Evolutionary conservation across 2,888 invertebrate species (phyloP), one percentile per base, ranked within the genome.

Genomic region (Noctua janthina): DNA sequence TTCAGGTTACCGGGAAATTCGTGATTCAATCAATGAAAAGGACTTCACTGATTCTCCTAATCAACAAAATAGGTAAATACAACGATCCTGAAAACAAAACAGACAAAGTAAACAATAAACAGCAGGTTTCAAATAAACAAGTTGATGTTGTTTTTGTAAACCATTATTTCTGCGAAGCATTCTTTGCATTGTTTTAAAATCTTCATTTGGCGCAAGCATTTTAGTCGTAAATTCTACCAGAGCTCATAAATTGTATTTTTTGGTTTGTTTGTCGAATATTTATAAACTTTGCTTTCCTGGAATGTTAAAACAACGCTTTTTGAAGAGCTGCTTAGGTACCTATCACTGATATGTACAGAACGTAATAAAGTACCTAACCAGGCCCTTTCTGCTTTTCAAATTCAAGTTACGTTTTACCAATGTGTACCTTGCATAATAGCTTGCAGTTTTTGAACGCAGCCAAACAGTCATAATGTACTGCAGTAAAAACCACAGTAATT

Each of bases 151-250:
- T 76, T 76, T 73, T 69, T 39, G 23, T 74, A 51, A 74, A 43
- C 62, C 62, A 54, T 35, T 59, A 62, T 64, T 82, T 78, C 56
- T 51, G 29, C 51, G 51, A 56, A 74, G 20, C 46, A 76, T 80
- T 73, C 66, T 66, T 51, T 23, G 54, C 2, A 75, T 76, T 82
- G 39, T 62, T 39, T 66, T n/a, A 62, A 70, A 73, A 77, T 74
- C 43, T 70, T 85, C 15, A n/a, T 80, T 81, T 78, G 3, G 51
- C 74, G 81, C 85, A 68, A 66, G 69, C 51, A 46, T 69, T 68
- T 76, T 62, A 2, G 35, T 66, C 77, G 59, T 84, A 70, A 85
- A 70, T 73, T 77, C 54, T 23, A 71, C 49, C 43, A 43, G 74
- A 43, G 15, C 70, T 10, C 49, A 56, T 78, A 56, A 81, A 46